Evolutionary conservation across 2,113 vertebrate species (phyloP).

Genomic region (Anas platyrhynchos): DNA sequence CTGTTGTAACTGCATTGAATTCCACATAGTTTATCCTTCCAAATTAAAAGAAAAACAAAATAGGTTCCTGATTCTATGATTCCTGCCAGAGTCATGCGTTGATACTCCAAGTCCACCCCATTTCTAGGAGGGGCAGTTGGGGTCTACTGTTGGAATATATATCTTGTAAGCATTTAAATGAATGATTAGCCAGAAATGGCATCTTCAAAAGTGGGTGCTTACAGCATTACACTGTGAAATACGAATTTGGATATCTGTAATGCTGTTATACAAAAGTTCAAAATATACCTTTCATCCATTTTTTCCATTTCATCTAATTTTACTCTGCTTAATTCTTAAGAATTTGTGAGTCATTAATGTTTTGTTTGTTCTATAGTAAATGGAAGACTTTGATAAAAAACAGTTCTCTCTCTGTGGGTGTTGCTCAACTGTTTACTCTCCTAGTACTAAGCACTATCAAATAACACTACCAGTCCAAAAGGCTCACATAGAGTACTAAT

Average conservation of each 20-base stretch:
- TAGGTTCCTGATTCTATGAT: neutral
- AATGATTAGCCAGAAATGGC: neutral
- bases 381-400: neutral
- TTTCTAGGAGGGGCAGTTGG: neutral
- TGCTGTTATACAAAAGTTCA: neutral
- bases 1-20: neutral
- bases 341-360: neutral
- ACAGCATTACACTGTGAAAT: neutral
- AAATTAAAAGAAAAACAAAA: neutral
- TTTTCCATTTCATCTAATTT: neutral
- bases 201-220: neutral
- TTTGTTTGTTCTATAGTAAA: neutral
- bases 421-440: neutral
- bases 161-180: neutral
- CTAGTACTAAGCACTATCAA: neutral
- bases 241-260: neutral
- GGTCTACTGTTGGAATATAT: neutral
- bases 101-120: neutral
- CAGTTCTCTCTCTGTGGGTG: neutral
- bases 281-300: neutral
- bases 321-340: neutral
- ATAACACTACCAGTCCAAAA: neutral
- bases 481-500: neutral
- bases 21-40: neutral
- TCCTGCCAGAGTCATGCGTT: neutral